Base-by-base conservation (phyloP, 2,888 invertebrate genomes). In the Hirtodrosophila cameraria region DNA sequence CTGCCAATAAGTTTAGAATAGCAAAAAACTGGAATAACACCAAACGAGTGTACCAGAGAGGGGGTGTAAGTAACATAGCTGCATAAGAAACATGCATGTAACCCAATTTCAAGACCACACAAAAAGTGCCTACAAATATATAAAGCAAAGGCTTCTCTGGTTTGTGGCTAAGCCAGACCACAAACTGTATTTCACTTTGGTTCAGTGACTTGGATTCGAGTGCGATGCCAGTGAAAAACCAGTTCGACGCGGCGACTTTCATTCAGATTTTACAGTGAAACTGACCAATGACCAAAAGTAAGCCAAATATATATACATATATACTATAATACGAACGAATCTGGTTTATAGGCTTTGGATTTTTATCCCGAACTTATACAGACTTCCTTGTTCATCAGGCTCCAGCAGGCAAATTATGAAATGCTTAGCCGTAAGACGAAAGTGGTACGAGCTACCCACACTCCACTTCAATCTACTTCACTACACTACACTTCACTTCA, bases 141-240 rank as follows among this genome's bases (percentile, higher is more conserved):
- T 11, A 13, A 28, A 18, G 36, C 41, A 67, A 63, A 68, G 64
- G 49, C 72, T 67, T 79, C 63, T 61, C 35, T 45, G 41, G 27
- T 25, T 48, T 77, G 68, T 54, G 73, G 68, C 54, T 39, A 46
- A 27, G 41, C 6, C 52, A 61, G 41, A 69, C 82, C 75, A 54
- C 82, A 75, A 78, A 75, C 61, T 79, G 79, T 82, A 42, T 75
- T 75, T 53, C 55, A 60, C 53, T 61, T 62, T 82, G 81, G 83
- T 85, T 85, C 86, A 82, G 45, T 82, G 75, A 85, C 75, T 85
- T 54, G 73, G 43, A 65, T 53, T 49, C 55, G 70, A 53, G 18
- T 41, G 28, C 45, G 35, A 46, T 27, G 36, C 20, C 23, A 52
- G 20, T 12, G 27, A n/a, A n/a, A 82, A 81, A 81, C 86, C 75